Evolutionary conservation across 2,113 vertebrate genomes (phyloP), one percentile per base, ranked within the genome.

Genomic region (Illadopsis cleaveri): DNA sequence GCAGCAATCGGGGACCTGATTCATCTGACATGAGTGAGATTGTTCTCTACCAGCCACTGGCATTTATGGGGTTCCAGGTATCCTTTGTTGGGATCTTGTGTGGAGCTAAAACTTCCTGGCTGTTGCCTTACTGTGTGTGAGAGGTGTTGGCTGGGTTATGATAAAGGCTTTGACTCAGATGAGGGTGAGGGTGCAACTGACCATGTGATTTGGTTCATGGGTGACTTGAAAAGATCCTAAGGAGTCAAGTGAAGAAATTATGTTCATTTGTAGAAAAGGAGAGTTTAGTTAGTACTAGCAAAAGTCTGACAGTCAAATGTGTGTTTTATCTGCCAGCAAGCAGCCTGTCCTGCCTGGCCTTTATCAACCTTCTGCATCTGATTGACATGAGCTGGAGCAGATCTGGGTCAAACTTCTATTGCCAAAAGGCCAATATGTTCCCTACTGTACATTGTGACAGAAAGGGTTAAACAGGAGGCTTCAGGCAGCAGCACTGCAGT

Each of bases 391-490:
- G 54, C 78, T 76, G 14, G 5, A 84, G 45, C 33, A 66, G 37
- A 73, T 47, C 42, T 47, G 25, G 1, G 42, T 85, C 57, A 48
- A 45, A 38, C 23, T 1, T 31, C 48, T 81, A 1, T 9, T 75
- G 44, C 60, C 4, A 1, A 38, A 80, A 82, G 35, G 30, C 53
- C 5, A 4, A 1, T 22, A 0, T 7, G 1, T 71, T 88, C 24
- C 51, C 58, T 58, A 5, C 47, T 58, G 15, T 18, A 5, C 6
- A 0, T 23, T 71, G 48, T 37, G 58, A 45, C 56, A 80, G 50
- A 90, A 91, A 1, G 62, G 33, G 93, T 96, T 97, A 94, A 95
- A n/a, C 27, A 57, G 82, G 66, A 73, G 42, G 18, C 44, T 93
- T 70, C 47, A 47, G 45, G 62, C 72, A 87, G 44, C 20, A 70